Evolutionary conservation across 1,140 invertebrate species (phyloP).

Genomic region (Drosophila tsacasi): DNA sequence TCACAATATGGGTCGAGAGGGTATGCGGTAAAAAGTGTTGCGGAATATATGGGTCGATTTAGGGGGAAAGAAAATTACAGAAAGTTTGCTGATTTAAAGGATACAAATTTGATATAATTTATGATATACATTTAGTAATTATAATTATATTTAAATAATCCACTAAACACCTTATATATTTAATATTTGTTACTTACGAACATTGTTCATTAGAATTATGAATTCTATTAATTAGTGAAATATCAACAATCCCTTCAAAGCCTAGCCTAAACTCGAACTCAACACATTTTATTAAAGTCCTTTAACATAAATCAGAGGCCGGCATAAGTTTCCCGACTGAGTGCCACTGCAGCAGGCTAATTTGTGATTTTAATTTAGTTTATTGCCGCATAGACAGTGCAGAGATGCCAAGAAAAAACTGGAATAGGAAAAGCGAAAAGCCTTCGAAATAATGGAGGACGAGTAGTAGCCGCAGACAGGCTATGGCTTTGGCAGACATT

Average conservation of each 20-base stretch:
- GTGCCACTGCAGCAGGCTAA: constrained; percentile 71
- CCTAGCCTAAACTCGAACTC: no score
- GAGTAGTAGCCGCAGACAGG: constrained; percentile 55
- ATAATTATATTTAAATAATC: no score
- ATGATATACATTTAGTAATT: no score
- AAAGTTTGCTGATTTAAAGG: neutral
- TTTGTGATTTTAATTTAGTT: constrained; percentile 77
- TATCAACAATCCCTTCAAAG: neutral
- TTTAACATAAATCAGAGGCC: neutral
- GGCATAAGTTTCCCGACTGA: constrained; percentile 21
- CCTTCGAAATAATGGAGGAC: constrained; percentile 35
- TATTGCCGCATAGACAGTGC: constrained; percentile 73
- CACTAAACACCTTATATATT: neutral
- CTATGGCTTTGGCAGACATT: constrained; percentile 34
- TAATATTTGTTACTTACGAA: neutral
- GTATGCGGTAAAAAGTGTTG: neutral
- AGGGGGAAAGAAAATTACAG: neutral
- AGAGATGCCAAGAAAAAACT: constrained; percentile 62
- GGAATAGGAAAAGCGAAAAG: constrained; percentile 10
- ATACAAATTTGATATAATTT: no score
- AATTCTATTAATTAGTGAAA: neutral
- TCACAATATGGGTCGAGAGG: constrained; percentile 12
- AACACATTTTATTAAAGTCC: neutral
- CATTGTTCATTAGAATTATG: neutral
- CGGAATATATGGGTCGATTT: neutral